phyloP scores from a whole-genome alignment of 1,140 invertebrate genomes.

The Penaeus chinensis region DNA sequence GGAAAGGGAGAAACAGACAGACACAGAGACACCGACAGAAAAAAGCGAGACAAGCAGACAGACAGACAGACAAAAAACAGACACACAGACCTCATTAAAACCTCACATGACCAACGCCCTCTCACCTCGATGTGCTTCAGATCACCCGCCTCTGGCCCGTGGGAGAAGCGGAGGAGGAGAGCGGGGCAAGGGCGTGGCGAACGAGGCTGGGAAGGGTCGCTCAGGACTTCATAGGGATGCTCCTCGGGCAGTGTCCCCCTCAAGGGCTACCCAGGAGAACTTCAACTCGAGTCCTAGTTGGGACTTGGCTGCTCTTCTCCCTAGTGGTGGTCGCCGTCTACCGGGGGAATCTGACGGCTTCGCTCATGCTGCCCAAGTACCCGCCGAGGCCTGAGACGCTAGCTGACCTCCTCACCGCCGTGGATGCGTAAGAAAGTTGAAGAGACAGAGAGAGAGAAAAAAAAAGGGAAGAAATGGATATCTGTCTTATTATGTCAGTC shows the following conservation, averaged over 20 bases:
- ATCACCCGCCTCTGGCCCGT: too few species aligned
- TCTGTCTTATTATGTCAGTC: too few species aligned
- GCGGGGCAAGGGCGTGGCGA: too few species aligned
- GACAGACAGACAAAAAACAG: too few species aligned
- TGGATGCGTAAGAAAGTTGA: background rate
- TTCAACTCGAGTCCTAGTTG: slow-evolving; percentile 21
- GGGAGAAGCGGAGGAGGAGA: too few species aligned
- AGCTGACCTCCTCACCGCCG: background rate
- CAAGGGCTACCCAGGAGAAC: background rate
- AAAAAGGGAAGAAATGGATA: too few species aligned
- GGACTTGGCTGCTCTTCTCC: slow-evolving; percentile 1
- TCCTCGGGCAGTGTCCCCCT: background rate
- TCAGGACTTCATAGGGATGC: slow-evolving; percentile 14
- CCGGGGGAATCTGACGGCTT: slow-evolving; percentile 17
- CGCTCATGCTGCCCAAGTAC: slow-evolving; percentile 24
- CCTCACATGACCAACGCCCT: background rate
- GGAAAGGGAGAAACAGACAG: too few species aligned
- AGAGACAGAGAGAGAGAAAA: too few species aligned
- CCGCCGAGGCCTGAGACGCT: slow-evolving; percentile 25
- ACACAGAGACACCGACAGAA: too few species aligned
- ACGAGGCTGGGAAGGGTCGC: background rate
- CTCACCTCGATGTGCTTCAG: too few species aligned
- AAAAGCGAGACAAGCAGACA: too few species aligned
- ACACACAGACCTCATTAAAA: background rate
- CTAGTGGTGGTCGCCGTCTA: background rate